phyloP scores from a whole-genome alignment of 2,888 invertebrate species.

The Drosophila macrospina region DNA sequence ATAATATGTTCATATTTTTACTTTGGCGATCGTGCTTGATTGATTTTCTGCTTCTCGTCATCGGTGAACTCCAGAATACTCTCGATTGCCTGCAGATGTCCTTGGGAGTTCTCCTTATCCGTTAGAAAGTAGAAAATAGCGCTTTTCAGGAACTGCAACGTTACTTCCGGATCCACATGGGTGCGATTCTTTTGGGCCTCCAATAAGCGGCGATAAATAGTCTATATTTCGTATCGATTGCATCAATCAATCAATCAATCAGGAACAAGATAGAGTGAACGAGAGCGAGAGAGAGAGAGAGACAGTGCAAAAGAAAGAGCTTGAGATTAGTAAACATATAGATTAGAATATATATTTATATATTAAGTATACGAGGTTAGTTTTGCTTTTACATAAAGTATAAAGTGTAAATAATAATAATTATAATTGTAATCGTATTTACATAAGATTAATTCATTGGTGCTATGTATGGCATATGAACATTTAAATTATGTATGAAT shows the following conservation, averaged over 20 bases:
- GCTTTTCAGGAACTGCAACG: conserved; percentile 95
- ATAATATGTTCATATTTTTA: conserved; percentile 56
- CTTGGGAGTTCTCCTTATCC: conserved; percentile 94
- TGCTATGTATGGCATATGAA: conserved; percentile 70
- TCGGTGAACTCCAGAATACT: conserved; percentile 96
- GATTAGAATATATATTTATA: conserved; percentile 15
- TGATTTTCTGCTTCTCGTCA: conserved; percentile 92
- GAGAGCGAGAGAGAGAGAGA: conserved; percentile 39
- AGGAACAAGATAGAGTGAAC: not conserved
- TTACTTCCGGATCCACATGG: conserved; percentile 95
- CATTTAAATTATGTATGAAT: conserved; percentile 69
- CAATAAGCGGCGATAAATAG: conserved; percentile 93
- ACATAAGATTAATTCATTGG: conserved; percentile 61
- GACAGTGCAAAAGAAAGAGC: conserved; percentile 53
- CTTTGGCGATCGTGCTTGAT: conserved; percentile 88
- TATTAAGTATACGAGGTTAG: conserved; percentile 43
- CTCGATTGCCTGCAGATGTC: conserved; percentile 94
- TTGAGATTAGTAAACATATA: conserved; percentile 46
- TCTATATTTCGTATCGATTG: conserved; percentile 86
- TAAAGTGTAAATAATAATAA: conserved; percentile 10
- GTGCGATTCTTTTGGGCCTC: conserved; percentile 91
- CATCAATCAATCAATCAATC: too few relatives aligned
- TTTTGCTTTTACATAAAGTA: conserved; percentile 18
- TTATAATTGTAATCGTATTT: conserved; percentile 49
- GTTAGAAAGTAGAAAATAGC: conserved; percentile 97